Evolutionary conservation across 2,888 invertebrate species (phyloP), one percentile per base, ranked within the genome.

Genomic region (Amphimallon solstitiale): DNA sequence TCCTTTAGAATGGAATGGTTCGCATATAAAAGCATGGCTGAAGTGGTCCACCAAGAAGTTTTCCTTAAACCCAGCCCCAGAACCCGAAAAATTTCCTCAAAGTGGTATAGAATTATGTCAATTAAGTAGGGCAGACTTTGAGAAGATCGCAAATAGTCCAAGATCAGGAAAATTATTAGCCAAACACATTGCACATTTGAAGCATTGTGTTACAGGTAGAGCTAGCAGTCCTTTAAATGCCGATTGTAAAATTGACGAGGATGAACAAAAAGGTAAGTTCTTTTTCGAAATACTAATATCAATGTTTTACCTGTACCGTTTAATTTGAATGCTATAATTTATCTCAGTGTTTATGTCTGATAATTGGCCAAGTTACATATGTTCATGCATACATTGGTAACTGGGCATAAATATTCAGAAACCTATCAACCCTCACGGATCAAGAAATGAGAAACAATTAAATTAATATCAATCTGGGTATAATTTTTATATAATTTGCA

Each of bases 121-220:
- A 48, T 83, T 93, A 76, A 87, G 86, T 37, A 84, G 88, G 65
- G 86, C 87, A 0, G 87, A 90, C 63, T 88, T 89, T 81, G 85
- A 86, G 80, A 81, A 84, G 48, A 83, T 85, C 66, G 83, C 86
- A 0, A 85, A 84, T 7, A 79, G 82, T 38, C 75, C 82, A 19
- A 75, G 83, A 61, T 79, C 81, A 9, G 90, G 88, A 17, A 83
- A 84, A 63, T 79, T 87, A 52, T 81, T 90, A 51, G 87, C 88
- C 1, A 85, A 87, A 71, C 89, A 90, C 74, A 85, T 90, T 63
- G 89, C 88, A 0, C 84, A 86, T 74, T 83, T 86, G 15, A 79
- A 86, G 46, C 85, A 88, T 70, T 85, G 85, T 70, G 86, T 87
- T 6, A 89, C 88, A 1, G 90, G 90, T 65, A 79, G 85, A 46